Conservation (phyloP, 2,113 vertebrate species). For the Cercopithecus mona region DNA sequence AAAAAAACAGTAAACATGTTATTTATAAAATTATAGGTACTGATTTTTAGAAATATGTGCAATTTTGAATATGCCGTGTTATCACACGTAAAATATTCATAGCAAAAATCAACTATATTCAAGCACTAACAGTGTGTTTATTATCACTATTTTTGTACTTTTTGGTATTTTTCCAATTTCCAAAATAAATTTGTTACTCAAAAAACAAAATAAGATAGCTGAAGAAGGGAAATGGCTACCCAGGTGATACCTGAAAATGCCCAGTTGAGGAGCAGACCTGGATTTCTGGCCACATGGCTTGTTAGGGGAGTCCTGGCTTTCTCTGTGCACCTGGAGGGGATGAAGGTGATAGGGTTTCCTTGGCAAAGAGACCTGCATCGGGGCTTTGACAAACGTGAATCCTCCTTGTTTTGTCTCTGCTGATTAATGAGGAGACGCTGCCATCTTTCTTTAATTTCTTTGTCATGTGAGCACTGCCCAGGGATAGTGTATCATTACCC, state of each 20-base stretch:
- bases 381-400: neutral
- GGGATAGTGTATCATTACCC: neutral
- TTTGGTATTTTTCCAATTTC: neutral
- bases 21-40: neutral
- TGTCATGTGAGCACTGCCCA: neutral
- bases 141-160: neutral
- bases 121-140: neutral
- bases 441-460: neutral
- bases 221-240: neutral
- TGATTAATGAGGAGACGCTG: neutral
- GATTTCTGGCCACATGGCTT: neutral
- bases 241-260: neutral
- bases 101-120: neutral
- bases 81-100: neutral
- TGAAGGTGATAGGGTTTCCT: no score
- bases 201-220: neutral
- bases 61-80: neutral
- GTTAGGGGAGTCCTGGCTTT: neutral
- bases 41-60: neutral
- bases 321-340: neutral
- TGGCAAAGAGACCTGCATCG: fast-evolving
- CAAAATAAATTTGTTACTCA: neutral
- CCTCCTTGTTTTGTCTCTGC: neutral
- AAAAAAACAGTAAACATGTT: neutral
- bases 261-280: neutral